These are phyloP conservation scores for Anthopleura sola DNA, from an alignment of 64 coral and sea anemone genomes.

Conservation along the genomic window DNA sequence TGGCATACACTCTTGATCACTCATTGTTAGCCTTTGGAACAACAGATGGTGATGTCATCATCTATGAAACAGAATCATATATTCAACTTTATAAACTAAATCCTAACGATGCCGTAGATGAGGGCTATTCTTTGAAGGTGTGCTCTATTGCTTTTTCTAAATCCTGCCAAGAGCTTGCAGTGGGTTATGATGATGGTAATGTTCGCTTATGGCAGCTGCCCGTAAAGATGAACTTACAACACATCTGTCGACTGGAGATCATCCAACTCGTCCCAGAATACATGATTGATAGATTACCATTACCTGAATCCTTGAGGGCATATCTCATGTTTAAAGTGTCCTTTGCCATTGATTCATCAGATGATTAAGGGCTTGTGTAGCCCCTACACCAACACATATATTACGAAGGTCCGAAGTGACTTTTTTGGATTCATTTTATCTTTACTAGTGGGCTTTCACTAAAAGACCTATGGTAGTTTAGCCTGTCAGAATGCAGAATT, in stretches of 20 bases:
- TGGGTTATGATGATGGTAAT: conserved; percentile 67
- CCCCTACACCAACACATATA: too few relatives aligned
- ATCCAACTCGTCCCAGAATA: conserved; percentile 51
- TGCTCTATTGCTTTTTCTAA: conserved; percentile 82
- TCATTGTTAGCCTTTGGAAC: conserved; percentile 65
- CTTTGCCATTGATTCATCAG: neutral
- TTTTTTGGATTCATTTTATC: too few relatives aligned
- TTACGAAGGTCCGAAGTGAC: too few relatives aligned
- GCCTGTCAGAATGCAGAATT: too few relatives aligned
- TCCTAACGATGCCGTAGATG: neutral
- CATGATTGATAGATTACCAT: conserved; percentile 52
- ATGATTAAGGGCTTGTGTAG: neutral
- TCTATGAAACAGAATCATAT: conserved; percentile 53
- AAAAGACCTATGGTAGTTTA: too few relatives aligned
- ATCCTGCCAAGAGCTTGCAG: conserved; percentile 72
- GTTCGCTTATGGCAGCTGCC: conserved; percentile 75
- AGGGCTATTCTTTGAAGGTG: neutral
- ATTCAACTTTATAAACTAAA: conserved; percentile 30
- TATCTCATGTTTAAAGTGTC: conserved; percentile 44
- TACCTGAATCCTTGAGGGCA: conserved; percentile 62
- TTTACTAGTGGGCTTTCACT: too few relatives aligned
- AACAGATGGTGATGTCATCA: conserved; percentile 50
- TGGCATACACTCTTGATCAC: conserved; percentile 59
- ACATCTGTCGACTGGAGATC: conserved; percentile 73
- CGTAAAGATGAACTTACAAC: conserved; percentile 71